These are phyloP conservation scores for Tokudaia muenninki DNA, from an alignment of 2,797 vertebrate genomes.

Conservation along the genomic window DNA sequence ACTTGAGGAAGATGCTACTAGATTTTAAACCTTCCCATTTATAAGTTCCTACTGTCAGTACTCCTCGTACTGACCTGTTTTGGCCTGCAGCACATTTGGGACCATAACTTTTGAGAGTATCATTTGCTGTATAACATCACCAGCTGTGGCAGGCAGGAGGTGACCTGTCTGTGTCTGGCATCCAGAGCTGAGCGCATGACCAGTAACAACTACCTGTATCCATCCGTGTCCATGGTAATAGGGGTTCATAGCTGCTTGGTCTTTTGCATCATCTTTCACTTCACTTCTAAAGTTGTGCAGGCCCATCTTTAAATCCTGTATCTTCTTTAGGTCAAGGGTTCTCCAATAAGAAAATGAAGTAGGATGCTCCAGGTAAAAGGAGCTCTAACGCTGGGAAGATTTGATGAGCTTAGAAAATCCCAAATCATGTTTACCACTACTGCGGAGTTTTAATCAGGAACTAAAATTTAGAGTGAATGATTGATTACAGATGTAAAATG, in stretches of 20 bases:
- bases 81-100: neutral
- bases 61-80: neutral
- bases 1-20: neutral
- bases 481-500: slow-evolving; percentile 33
- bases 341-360: slow-evolving; percentile 25
- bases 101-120: slow-evolving; percentile 6
- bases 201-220: neutral
- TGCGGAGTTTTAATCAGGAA: slow-evolving; percentile 38
- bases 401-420: slow-evolving; percentile 33
- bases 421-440: neutral
- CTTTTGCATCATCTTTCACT: neutral
- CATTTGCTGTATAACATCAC: neutral
- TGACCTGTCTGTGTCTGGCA: neutral
- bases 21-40: slow-evolving; percentile 36
- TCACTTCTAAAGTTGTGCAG: neutral
- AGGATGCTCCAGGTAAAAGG: slow-evolving; percentile 22
- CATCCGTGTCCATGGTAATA: neutral
- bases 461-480: slow-evolving; percentile 48
- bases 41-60: neutral
- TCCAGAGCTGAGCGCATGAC: neutral
- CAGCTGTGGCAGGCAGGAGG: neutral
- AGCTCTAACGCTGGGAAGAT: neutral
- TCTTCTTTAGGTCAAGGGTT: slow-evolving; percentile 60
- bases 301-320: slow-evolving; percentile 34
- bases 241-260: neutral